Evolutionary conservation across 2,797 vertebrate genomes (phyloP), one percentile per base, ranked within the genome.

Genomic region (Hippocampus kuda): DNA sequence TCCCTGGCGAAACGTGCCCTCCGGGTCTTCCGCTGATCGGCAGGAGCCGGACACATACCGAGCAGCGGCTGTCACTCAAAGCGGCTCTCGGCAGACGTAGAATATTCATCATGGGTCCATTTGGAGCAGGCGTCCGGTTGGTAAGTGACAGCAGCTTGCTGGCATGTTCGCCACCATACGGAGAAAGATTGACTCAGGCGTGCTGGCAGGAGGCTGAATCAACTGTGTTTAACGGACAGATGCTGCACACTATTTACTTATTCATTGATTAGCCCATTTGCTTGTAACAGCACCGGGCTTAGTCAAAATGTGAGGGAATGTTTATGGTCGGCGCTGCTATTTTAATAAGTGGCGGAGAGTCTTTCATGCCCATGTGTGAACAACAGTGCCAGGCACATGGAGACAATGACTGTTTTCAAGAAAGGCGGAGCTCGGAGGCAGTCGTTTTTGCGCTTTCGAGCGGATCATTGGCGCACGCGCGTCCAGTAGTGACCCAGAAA

Each of bases 1-100:
- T 34, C 59, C 16, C 27, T 1, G 18, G 27, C 27, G 16, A 60
- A 60, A 60, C 18, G 1, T 10, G 57, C 27, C 57, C 30, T 38
- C 2, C 1, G 30, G 27, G 30, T 22, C 30, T 60, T 60, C 57
- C 27, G 24, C 15, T 30, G 57, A 60, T 59, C 57, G n/a, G 78
- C 78, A 72, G 71, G 77, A 81, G 78, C 79, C 48, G 77, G 76
- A 77, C 71, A 5, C 74, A 4, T 56, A 69, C 70, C 72, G 83
- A 76, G 81, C 84, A 83, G 84, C 84, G 85, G 84, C 87, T 87
- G 84, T 81, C 83, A 79, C 78, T 86, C 78, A 65, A 79, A 85
- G 75, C 72, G 77, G 82, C 81, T 74, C 73, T 70, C 83, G 81
- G 46, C 56, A 69, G 76, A 75, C 77, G 72, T 75, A 76, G 79